A percentile compares a stretch with the other conserved stretches of the same genome.
Evolutionary conservation across 2,888 invertebrate genomes (phyloP).

Genomic region (Xestia xanthographa): DNA sequence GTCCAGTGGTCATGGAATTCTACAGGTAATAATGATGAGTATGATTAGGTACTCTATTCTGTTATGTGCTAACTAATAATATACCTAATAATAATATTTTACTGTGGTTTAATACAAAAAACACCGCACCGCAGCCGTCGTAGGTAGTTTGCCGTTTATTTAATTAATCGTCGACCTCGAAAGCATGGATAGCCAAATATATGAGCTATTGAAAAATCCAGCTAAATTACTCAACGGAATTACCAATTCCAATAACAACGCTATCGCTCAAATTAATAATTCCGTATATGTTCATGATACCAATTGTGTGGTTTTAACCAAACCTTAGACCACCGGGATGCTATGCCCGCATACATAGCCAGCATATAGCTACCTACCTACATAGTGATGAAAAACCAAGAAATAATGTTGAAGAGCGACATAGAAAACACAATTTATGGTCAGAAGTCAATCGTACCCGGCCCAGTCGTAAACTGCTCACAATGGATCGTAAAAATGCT

Average conservation of each 20-base stretch:
- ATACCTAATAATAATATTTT: no score
- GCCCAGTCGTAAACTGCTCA: slow-evolving; percentile 81
- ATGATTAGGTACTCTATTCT: neutral
- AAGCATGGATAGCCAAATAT: neutral
- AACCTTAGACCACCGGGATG: slow-evolving; percentile 33
- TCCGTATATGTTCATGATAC: neutral
- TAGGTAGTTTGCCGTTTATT: neutral
- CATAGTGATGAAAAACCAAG: slow-evolving; percentile 66
- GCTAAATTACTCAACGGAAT: neutral
- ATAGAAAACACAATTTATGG: slow-evolving; percentile 86
- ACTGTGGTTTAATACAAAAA: neutral
- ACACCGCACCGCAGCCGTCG: neutral
- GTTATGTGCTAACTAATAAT: no score
- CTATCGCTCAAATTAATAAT: neutral
- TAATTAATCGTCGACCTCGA: neutral
- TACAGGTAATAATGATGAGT: neutral
- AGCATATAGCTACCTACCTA: slow-evolving; percentile 18
- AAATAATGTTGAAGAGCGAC: slow-evolving; percentile 74
- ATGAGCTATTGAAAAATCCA: neutral
- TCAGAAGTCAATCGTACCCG: slow-evolving; percentile 85
- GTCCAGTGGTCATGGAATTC: neutral
- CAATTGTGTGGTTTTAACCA: neutral
- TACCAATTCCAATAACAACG: neutral
- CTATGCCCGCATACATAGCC: slow-evolving; percentile 28
- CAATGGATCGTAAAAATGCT: slow-evolving; percentile 87